Evolutionary conservation across 1,140 invertebrate species (phyloP), one percentile per base, ranked within the genome.

Genomic region (Drosophila novamexicana): DNA sequence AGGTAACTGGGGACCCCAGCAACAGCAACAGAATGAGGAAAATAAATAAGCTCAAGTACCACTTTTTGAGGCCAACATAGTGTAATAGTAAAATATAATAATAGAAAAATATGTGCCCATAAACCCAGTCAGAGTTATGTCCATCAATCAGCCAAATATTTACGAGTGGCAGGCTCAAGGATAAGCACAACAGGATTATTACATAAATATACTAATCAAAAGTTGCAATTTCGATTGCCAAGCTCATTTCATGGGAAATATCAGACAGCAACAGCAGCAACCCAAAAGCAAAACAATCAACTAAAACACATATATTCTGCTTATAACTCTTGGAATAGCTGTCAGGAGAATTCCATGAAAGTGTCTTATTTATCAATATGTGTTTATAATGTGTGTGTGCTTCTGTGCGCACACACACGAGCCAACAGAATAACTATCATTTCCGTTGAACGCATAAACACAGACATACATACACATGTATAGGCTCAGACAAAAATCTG

Each of bases 361-460:
- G 74, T 49, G 32, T 34, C 42, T 10, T 34, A 68, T 65, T 52
- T 68, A 40, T 42, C 50, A 53, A 67, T 59, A 40, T 65, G 14
- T 50, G 42, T 34, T 9, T 18, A 14, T 49, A 18, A 16, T 49
- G 45, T 18, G 16, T 32, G 8, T 12, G 7, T 47, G n/a, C 44
- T 10, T 57, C 32, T 39, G 9, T 14, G 32, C 50, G 5, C 22
- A 29, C 45, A n/a, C 67, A 49, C 82, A 86, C 83, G 71, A 82
- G 75, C 58, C 79, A 56, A 56, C 56, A 73, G 67, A 88, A 86
- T 86, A 83, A 88, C 83, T 86, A 82, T 81, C 74, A 86, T 86
- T 85, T 86, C 62, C 69, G 22, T 16, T 34, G n/a, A 3, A n/a
- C n/a, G 50, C 12, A 40, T 57, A 66, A 8, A 47, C 57, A 57